A percentile compares a stretch with the other conserved stretches of the same genome.
phyloP scores from a whole-genome alignment of 2,113 vertebrate genomes.

The Morphnarchus princeps region DNA sequence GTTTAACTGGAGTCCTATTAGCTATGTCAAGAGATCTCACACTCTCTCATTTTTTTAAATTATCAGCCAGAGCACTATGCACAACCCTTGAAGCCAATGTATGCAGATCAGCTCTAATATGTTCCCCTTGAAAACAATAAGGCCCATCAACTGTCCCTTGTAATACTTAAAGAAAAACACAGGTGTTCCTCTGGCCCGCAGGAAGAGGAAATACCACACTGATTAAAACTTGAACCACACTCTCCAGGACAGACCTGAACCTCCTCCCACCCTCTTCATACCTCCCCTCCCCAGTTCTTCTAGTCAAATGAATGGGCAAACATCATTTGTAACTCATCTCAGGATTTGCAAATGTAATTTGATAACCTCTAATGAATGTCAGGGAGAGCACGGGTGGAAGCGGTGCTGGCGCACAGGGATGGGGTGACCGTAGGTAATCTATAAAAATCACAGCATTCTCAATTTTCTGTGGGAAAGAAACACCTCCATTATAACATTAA shows the following conservation, averaged over 20 bases:
- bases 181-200: slow-evolving; percentile 56
- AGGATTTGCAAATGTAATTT: not conserved
- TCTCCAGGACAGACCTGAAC: not conserved
- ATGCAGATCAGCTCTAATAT: not conserved
- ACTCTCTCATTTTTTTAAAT: not conserved
- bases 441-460: not conserved
- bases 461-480: not conserved
- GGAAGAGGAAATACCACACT: slow-evolving; percentile 68
- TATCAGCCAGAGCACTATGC: not conserved
- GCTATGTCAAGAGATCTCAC: not conserved
- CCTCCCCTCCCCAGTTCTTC: not conserved
- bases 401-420: not conserved
- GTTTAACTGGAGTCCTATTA: not conserved
- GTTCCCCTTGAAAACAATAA: not conserved
- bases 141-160: not conserved
- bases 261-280: not conserved
- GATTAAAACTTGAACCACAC: slow-evolving; percentile 52
- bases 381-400: not conserved
- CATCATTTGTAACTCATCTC: not conserved
- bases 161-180: slow-evolving; percentile 49
- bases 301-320: not conserved
- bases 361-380: not conserved
- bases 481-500: not conserved
- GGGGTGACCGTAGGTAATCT: not conserved
- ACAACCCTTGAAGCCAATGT: not conserved